A percentile compares a stretch with the other conserved stretches of the same genome.
phyloP scores from a whole-genome alignment of 2,888 invertebrate genomes.

The Barypeithes pellucidus region DNA sequence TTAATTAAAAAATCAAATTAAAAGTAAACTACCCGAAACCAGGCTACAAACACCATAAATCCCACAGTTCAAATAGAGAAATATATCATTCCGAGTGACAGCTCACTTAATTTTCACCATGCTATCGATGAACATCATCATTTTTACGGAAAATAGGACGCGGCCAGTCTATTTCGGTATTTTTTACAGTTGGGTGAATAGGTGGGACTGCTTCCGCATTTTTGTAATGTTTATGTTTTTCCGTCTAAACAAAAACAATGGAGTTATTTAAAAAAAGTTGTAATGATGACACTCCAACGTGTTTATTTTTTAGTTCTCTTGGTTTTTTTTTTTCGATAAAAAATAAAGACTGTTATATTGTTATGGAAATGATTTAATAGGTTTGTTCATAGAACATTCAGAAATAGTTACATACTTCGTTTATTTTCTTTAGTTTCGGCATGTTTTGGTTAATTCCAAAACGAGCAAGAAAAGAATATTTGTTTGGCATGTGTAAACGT shows the following conservation, averaged over 20 bases:
- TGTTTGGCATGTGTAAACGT: too few species aligned
- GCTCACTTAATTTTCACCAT: constrained; percentile 13
- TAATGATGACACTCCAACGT: neutral
- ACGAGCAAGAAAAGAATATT: too few species aligned
- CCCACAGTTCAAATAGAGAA: constrained; percentile 4
- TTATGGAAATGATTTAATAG: too few species aligned
- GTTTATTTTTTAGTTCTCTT: too few species aligned
- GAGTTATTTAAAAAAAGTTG: neutral
- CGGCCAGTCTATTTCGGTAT: constrained; percentile 1
- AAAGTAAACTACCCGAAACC: neutral
- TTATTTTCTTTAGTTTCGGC: too few species aligned
- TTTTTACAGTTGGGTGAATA: constrained; percentile 15
- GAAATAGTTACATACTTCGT: too few species aligned
- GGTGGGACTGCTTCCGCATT: constrained; percentile 15
- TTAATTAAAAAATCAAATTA: constrained; percentile 11
- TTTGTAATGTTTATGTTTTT: constrained; percentile 9
- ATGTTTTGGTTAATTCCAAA: too few species aligned
- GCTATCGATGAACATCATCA: neutral
- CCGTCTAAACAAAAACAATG: constrained; percentile 9
- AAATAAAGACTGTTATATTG: too few species aligned
- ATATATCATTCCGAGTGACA: constrained; percentile 13
- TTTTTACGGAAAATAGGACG: constrained; percentile 6
- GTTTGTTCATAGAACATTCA: too few species aligned
- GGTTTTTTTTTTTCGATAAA: too few species aligned
- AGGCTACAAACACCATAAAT: neutral